Conservation (phyloP, 2,113 vertebrate species). For the Arothron firmamentum region DNA sequence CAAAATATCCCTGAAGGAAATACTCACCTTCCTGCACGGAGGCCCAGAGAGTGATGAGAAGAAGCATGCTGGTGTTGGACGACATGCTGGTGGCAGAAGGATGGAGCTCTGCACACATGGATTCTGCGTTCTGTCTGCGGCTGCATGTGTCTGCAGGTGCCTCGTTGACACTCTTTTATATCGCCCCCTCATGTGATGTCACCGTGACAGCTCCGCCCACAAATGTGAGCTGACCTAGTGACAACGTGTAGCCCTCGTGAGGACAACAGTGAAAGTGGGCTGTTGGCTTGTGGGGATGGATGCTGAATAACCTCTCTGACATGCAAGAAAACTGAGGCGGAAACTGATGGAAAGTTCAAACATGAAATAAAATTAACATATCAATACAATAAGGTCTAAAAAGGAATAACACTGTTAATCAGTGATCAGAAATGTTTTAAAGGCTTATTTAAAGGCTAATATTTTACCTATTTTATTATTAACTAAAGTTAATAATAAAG, state of each 20-base stretch:
- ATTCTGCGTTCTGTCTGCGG: constrained; percentile 20
- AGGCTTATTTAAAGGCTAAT: too few species aligned
- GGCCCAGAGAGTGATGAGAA: constrained; percentile 57
- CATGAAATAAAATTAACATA: too few species aligned
- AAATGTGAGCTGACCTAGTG: background rate
- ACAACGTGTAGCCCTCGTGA: too few species aligned
- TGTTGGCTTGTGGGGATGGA: background rate
- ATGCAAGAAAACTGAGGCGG: background rate
- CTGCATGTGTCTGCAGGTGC: constrained; percentile 54
- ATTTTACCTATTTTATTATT: too few species aligned
- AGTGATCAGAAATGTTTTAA: too few species aligned
- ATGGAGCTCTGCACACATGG: constrained; percentile 15
- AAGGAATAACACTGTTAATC: too few species aligned
- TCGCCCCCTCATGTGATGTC: constrained; percentile 47
- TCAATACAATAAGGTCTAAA: too few species aligned
- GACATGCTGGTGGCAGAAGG: constrained; percentile 45
- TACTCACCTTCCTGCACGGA: constrained; percentile 56
- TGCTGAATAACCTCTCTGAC: background rate
- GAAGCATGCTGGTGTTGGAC: constrained; percentile 43
- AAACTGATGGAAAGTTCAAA: background rate
- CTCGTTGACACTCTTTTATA: constrained; percentile 52
- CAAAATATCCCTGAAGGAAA: background rate
- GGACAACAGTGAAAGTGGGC: too few species aligned
- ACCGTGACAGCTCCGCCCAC: constrained; percentile 48
- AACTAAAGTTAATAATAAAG: too few species aligned